Percentiles rank a stretch among this genome's conserved stretches.
Conservation (phyloP, 2,888 invertebrate genomes). For the Machimus atricapillus region DNA sequence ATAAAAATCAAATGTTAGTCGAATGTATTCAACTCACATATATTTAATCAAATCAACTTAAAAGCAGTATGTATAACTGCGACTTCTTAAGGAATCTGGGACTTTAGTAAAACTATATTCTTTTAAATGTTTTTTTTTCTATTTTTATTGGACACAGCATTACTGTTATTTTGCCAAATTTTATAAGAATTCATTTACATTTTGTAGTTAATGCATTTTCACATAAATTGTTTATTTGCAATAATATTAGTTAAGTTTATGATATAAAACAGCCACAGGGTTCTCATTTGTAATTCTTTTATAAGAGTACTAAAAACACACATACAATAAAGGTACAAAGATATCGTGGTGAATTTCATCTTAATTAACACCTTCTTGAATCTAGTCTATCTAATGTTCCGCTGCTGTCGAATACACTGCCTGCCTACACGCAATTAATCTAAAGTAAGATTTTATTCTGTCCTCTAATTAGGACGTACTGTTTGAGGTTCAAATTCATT, state of each 20-base stretch:
- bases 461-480: neutral
- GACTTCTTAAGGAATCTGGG: neutral
- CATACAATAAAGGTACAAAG: constrained; percentile 47
- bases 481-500: constrained; percentile 7
- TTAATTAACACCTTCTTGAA: constrained; percentile 18
- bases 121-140: neutral
- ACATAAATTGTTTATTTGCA: constrained; percentile 25
- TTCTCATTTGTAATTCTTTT: constrained; percentile 41
- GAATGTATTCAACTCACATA: too few species aligned
- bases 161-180: constrained; percentile 35
- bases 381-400: neutral
- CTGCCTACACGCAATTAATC: neutral
- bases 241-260: constrained; percentile 34
- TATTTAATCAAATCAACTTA: too few species aligned
- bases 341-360: constrained; percentile 27
- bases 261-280: constrained; percentile 48
- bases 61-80: too few species aligned
- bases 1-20: too few species aligned
- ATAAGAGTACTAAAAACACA: constrained; percentile 43
- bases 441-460: neutral
- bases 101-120: neutral
- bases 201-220: constrained; percentile 25
- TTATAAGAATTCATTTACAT: constrained; percentile 29
- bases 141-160: constrained; percentile 39
- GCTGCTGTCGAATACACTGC: neutral